Evolutionary conservation across 2,113 vertebrate species (phyloP), one percentile per base, ranked within the genome.

Genomic region (Loxodonta africana): DNA sequence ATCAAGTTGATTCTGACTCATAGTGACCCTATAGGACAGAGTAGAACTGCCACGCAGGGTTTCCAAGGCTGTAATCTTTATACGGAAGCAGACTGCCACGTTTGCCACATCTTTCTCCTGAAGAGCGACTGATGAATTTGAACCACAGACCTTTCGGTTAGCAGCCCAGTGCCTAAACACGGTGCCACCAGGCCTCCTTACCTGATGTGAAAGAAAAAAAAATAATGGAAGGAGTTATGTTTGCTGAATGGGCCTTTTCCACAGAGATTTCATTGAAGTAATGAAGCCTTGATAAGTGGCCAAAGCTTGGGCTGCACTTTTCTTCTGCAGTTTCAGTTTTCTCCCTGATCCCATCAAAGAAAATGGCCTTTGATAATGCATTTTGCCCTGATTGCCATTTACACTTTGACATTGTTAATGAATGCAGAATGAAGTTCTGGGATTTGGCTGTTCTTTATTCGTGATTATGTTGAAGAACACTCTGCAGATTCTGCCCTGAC

Each of bases 401-500:
- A 41, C 7, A 77, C 74, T 90, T 89, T 87, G 11, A 21, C 44
- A 44, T 69, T 97, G 81, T n/a, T 94, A 44, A 37, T 74, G 73
- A 95, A 97, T 86, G 63, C 25, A 76, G 83, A 97, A 93, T 76
- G 51, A 69, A 62, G 83, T 88, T 95, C 93, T 82, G 90, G 96
- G 46, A 41, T 97, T 92, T 96, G 88, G 91, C 74, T 95, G 20
- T 28, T 97, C 87, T 97, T 89, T 48, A 12, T 78, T 93, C 33
- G 21, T 71, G 67, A 95, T 51, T 96, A 83, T 97, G 41, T 81
- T 80, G 90, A 95, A 83, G 88, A 95, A 97, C 71, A 91, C 97
- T 97, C 95, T 98, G 94, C 98, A 98, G 97, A 97, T 83, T 51
- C 93, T 97, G 57, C 51, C 77, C 88, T 80, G 57, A 30, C 88